Evolutionary conservation across 2,888 invertebrate species (phyloP).

Genomic region (Cenopis cana): DNA sequence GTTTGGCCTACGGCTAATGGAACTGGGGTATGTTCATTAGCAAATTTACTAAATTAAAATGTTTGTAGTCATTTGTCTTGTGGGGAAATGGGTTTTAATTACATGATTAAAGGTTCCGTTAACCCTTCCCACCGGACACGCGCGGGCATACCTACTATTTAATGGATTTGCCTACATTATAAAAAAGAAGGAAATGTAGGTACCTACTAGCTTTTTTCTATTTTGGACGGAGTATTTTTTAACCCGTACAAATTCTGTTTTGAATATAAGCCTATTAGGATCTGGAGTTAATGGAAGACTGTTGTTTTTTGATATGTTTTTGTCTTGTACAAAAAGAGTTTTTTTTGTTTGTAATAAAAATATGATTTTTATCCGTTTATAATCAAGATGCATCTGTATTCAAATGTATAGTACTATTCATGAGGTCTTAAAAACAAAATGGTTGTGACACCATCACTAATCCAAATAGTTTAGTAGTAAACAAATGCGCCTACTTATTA

Average conservation of each 20-base stretch:
- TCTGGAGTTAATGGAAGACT: not conserved
- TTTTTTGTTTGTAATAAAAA: not conserved
- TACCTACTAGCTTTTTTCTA: not conserved
- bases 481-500: slow-evolving; percentile 81
- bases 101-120: slow-evolving; percentile 55
- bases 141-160: slow-evolving; percentile 10
- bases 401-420: slow-evolving; percentile 9
- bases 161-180: slow-evolving; percentile 13
- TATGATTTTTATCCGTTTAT: not conserved
- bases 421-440: slow-evolving; percentile 26
- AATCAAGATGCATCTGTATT: not conserved
- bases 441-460: slow-evolving; percentile 64
- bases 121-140: slow-evolving; percentile 42
- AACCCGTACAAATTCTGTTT: not conserved
- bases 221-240: not conserved
- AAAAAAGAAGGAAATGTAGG: not conserved
- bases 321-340: not conserved
- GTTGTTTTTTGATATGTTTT: not conserved
- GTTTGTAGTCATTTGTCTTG: slow-evolving; percentile 45
- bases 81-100: slow-evolving; percentile 41
- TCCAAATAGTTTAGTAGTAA: slow-evolving; percentile 79
- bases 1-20: slow-evolving; percentile 68
- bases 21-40: slow-evolving; percentile 73
- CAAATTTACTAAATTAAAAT: slow-evolving; percentile 74
- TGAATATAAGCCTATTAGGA: not conserved